Evolutionary conservation across 2,888 invertebrate species (phyloP), one percentile per base, ranked within the genome.

Genomic region (Archips xylosteana): DNA sequence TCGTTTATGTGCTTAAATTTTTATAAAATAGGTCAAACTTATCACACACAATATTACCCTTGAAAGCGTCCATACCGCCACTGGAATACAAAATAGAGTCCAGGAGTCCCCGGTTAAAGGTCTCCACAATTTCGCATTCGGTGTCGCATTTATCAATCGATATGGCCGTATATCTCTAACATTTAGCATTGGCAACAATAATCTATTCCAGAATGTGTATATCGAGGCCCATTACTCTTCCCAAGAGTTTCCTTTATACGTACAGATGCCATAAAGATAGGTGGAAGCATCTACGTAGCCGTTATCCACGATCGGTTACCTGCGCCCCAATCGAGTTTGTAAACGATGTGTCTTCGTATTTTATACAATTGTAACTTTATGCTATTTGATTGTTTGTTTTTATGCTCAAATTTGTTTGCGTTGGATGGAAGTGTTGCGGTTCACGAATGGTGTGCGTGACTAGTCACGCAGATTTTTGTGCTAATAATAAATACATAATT

Each of bases 211-310:
- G 87, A 89, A 89, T 88, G 87, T 87, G 89, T 88, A 89, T 90
- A 91, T 90, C 90, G 90, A 85, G 86, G 76, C 79, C 91, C 90
- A 91, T 92, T 89, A 90, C 86, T 92, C 91, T 90, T 89, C 85
- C 80, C 82, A 75, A 80, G 85, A 89, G 89, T 91, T 90, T 89
- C 89, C 91, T 91, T 90, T 90, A 91, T 88, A 89, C 87, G 89
- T 87, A 87, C 83, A 86, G 91, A 91, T 91, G 89, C 89, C 86
- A 90, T 92, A 90, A 91, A 92, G 92, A 91, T 92, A 91, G 83
- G 81, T 82, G 83, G 81, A 78, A 83, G 84, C 85, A 85, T 82
- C 79, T 78, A 86, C 83, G 82, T 81, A 82, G 84, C 82, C 82
- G 86, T 85, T 89, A 89, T 89, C 88, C 82, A 75, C 85, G 87